Base-by-base conservation (phyloP, 2,113 vertebrate species). In the Sinocyclocheilus anophthalmus region DNA sequence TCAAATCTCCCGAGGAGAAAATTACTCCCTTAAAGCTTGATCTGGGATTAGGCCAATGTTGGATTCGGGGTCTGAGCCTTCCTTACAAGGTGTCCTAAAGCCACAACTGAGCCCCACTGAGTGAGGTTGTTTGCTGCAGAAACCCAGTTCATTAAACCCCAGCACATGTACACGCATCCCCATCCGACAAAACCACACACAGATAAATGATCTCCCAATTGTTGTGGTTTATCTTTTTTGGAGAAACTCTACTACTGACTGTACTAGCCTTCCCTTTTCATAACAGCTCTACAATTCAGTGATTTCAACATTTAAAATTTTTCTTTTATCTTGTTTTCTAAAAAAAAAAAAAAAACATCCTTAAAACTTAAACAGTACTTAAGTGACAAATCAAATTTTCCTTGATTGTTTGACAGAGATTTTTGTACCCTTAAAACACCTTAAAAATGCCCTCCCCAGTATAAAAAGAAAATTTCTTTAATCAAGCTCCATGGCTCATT, bases 21-120 rank as follows among this genome's bases (percentile, higher is more conserved):
- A 95, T 95, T 95, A 94, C 93, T 94, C 93, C 87, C 94, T 94
- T 95, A 93, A 87, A 91, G 93, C 93, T 94, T 95, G 94, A 95
- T 95, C 94, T 92, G 93, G 94, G 94, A 95, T 95, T 95, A 95
- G 83, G 91, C 92, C 94, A 94, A 94, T 93, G 93, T 93, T 91
- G 92, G 92, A 91, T 91, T 94, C 92, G 88, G 93, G 92, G 92
- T 91, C 91, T 92, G 91, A 93, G 92, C 93, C 91, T 88, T 92
- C 85, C 88, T 91, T 91, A 89, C 91, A 91, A 92, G 93, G 92
- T 94, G 91, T 92, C 92, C 91, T 91, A 89, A 89, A 83, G 84
- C 88, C 84, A 86, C 89, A 57, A 88, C 90, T 79, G 91, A 91
- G 91, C 90, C 76, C 82, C 86, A 90, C 84, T 87, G 87, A 92